Conservation (phyloP, 2,113 vertebrate species). For the Panurus biarmicus region DNA sequence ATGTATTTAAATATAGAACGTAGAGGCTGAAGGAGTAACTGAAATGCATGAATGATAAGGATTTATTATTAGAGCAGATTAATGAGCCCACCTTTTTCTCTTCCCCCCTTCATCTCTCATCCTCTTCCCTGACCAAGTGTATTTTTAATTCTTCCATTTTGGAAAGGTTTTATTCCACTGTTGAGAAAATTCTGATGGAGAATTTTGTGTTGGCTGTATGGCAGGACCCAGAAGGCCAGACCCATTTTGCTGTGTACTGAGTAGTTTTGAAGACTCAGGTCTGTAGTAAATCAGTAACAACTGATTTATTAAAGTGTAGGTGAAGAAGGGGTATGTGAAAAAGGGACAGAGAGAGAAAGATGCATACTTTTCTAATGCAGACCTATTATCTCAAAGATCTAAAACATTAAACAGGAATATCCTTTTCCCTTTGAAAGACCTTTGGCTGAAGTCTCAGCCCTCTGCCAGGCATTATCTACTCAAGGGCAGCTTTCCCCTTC, state of each 20-base stretch:
- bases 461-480: not conserved
- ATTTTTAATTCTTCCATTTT: slow-evolving; percentile 4
- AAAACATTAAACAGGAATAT: not conserved
- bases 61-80: slow-evolving; percentile 59
- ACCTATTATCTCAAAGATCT: not conserved
- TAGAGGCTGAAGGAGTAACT: slow-evolving; percentile 10
- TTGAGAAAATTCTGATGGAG: not conserved
- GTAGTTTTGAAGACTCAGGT: not conserved
- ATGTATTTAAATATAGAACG: slow-evolving; percentile 45
- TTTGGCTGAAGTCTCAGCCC: not conserved
- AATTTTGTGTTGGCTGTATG: not conserved
- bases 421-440: not conserved
- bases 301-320: not conserved
- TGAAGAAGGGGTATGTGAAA: not conserved
- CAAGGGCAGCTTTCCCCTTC: not conserved
- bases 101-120: not conserved
- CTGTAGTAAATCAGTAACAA: not conserved
- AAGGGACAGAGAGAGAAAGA: not conserved
- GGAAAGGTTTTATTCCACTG: not conserved
- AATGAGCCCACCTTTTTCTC: not conserved
- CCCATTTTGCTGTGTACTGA: not conserved
- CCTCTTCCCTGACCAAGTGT: not conserved
- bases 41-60: slow-evolving; percentile 45
- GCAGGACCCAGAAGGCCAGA: not conserved
- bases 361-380: not conserved